Base-by-base conservation (phyloP, 2,113 vertebrate species). In the Aplodontia rufa region DNA sequence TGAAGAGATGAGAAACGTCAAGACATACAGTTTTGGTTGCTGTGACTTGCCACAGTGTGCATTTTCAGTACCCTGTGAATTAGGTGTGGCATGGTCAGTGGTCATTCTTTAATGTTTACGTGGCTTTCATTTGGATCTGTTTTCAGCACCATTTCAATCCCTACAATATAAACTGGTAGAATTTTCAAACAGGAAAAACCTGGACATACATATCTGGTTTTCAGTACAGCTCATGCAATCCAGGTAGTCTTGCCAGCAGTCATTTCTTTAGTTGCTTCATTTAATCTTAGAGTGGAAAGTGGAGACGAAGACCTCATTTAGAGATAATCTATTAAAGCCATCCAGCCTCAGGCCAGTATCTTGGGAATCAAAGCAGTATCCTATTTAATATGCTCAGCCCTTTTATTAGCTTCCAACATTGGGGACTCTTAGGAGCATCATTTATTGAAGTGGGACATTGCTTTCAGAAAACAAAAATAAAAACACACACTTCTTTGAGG, bases 301-400 rank as follows among this genome's bases (percentile, higher is more conserved):
- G 55, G 5, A 96, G 55, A 80, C 66, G 35, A 47, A 96, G 22
- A 74, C 64, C 40, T 95, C 71, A n/a, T 47, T 68, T 71, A 89
- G 55, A 72, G 85, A 90, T 94, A 90, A 88, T 95, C 76, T 78
- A 55, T 88, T 81, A 49, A 90, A 94, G 92, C 64, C 80, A 87
- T 66, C 22, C 75, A 8, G 80, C 91, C 96, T 95, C 64, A 69
- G 26, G 1, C 7, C 42, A 0, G 8, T 4, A 74, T 96, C 95
- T 97, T 55, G 84, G 90, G 74, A 0, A 42, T 71, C 83, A 95
- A 47, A 94, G 26, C 30, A 64, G 51, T 79, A 19, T 66, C 53
- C 0, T 49, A 81, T n/a, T 96, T 94, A 90, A 55, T 92, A 60
- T 79, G 60, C 22, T 49, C 83, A 37, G 0, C 0, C 80, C 87